Base-by-base conservation (phyloP, 1,140 invertebrate species). In the Mya arenaria region DNA sequence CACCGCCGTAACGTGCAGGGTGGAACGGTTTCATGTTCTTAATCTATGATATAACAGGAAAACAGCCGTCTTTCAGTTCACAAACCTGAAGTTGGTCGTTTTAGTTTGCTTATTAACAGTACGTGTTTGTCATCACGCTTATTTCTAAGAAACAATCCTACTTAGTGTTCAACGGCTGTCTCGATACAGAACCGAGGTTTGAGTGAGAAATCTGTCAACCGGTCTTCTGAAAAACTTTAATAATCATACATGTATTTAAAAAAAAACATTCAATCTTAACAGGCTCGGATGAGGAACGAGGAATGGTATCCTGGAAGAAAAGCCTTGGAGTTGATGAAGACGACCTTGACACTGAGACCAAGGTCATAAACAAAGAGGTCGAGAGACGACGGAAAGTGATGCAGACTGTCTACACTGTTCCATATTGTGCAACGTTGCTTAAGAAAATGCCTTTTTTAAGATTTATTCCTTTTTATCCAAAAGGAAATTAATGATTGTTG, bases 221-320 rank as follows among this genome's bases (percentile, higher is more conserved):
- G 10, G 10, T 23, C 6, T 65, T 30, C 5, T 15, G 10, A 17
- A 65, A 10, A 30, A 37, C 32, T 30, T 30, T 30, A 17, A 65
- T 6, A 6, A 65, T 34, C 13, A 6, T 4, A 34, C 13, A 10
- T 34, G 13, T 30, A 28, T 65, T 15, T 39, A 68, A 41, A 63
- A 13, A 36, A n/a, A 66, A 66, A 37, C 6, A 30, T 71, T 71
- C 52, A 15, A 28, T 63, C n/a, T 15, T 36, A 32, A 13, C 28
- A 73, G 71, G 71, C 8, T 34, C 71, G 0, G 48, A 73, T 8
- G 55, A 73, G 6, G 71, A 73, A 55, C 44, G 71, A 37, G 71
- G 71, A 1, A 55, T 73, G 32, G 4, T 30, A 1, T 48, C 71
- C 4, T 73, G 52, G 71, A 73, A 58, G 60, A 55, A 52, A 5